Evolutionary conservation across 2,797 vertebrate species (phyloP).

Genomic region (Tauraco hartlaubi): DNA sequence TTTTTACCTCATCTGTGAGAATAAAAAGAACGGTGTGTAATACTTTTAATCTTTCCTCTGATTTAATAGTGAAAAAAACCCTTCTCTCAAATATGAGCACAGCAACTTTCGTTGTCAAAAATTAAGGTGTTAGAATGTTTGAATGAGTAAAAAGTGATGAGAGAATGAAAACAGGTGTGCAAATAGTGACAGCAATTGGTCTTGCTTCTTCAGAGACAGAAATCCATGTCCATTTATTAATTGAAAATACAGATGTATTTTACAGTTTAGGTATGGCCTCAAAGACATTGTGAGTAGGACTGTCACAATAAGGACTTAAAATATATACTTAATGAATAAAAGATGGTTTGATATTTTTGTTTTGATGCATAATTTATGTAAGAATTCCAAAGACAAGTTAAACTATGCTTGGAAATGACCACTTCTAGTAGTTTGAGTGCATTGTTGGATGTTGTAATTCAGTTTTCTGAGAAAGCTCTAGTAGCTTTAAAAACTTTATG

Average conservation of each 20-base stretch:
- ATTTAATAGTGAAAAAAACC: not conserved
- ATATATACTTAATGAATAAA: not conserved
- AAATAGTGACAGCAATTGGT: not conserved
- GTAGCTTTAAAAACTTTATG: not conserved
- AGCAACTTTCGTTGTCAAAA: not conserved
- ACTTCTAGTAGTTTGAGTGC: not conserved
- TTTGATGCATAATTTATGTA: not conserved
- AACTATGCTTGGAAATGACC: not conserved
- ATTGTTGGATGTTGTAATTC: not conserved
- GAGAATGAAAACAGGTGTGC: not conserved
- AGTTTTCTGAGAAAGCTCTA: not conserved
- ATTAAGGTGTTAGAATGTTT: not conserved
- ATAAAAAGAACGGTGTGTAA: not conserved
- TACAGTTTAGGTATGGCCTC: not conserved
- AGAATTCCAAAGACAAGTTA: not conserved
- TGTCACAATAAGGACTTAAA: not conserved
- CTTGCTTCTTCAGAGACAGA: not conserved
- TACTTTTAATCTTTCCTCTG: not conserved
- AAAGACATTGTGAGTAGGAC: not conserved
- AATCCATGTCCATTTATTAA: not conserved
- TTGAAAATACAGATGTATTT: not conserved
- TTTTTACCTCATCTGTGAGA: not conserved
- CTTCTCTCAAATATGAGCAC: not conserved
- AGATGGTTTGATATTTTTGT: not conserved
- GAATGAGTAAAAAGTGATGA: not conserved